These are phyloP conservation scores for Spea bombifrons DNA, from an alignment of 2,113 vertebrate genomes.

Conservation along the genomic window DNA sequence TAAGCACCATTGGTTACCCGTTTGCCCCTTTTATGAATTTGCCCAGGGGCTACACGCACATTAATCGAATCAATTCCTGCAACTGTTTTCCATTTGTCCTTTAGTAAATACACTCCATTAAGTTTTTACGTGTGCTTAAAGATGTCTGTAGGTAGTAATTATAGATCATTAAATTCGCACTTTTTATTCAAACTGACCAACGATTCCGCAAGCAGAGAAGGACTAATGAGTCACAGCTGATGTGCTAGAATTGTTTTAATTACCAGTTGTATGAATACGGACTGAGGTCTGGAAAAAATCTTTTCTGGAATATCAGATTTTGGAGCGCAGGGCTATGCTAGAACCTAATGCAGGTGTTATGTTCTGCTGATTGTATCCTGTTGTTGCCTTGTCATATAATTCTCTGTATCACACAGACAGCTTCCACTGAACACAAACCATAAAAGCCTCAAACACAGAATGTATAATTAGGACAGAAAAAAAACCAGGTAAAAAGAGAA, in stretches of 20 bases:
- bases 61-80: too few species aligned
- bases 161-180: not conserved
- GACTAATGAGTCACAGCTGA: not conserved
- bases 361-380: not conserved
- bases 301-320: not conserved
- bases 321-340: not conserved
- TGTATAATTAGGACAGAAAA: not conserved
- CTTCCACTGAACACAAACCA: not conserved
- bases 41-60: too few species aligned
- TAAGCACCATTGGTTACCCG: too few species aligned
- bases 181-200: constrained; percentile 2
- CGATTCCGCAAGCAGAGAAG: not conserved
- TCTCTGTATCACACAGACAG: not conserved
- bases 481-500: not conserved
- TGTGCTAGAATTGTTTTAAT: not conserved
- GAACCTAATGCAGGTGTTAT: not conserved
- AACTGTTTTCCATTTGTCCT: not conserved
- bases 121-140: not conserved
- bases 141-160: not conserved
- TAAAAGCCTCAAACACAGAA: not conserved
- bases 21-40: too few species aligned
- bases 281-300: not conserved
- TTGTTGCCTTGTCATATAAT: constrained; percentile 1
- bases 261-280: not conserved
- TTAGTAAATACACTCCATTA: not conserved